phyloP scores from a whole-genome alignment of 92 coral and sea anemone genomes.

The Actinernus sp. region DNA sequence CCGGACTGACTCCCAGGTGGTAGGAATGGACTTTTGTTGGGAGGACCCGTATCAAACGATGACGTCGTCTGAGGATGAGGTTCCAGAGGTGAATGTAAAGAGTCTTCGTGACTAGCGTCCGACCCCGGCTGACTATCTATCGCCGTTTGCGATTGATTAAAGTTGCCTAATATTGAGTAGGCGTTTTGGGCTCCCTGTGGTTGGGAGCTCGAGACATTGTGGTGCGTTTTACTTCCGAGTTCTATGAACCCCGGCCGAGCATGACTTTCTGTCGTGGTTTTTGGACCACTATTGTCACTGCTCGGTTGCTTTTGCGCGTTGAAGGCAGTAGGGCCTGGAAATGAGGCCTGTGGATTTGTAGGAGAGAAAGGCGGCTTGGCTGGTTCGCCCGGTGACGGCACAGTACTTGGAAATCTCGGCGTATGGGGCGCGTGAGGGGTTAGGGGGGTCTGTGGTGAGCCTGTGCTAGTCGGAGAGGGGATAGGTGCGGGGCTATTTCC shows the following conservation, averaged over 20 bases:
- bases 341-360: conserved; percentile 68
- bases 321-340: conserved; percentile 35
- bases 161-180: conserved; percentile 49
- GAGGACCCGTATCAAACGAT: conserved; percentile 65
- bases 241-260: conserved; percentile 82
- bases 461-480: conserved; percentile 96
- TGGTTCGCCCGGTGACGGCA: conserved; percentile 96
- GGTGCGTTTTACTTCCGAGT: conserved; percentile 54
- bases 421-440: conserved; percentile 94
- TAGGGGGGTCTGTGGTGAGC: conserved; percentile 97
- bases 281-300: conserved; percentile 50
- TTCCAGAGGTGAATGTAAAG: conserved; percentile 87
- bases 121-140: conserved; percentile 30
- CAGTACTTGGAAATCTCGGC: conserved; percentile 80
- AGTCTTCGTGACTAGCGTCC: conserved; percentile 52
- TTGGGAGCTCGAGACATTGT: conserved; percentile 18
- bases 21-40: conserved; percentile 93
- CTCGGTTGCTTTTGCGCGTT: conserved; percentile 47
- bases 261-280: conserved; percentile 37
- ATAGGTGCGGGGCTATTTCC: conserved; percentile 85
- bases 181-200: conserved; percentile 70
- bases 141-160: conserved; percentile 55
- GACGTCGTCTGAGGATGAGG: conserved; percentile 44
- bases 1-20: conserved; percentile 61
- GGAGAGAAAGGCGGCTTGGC: conserved; percentile 97